Evolutionary conservation across 2,888 invertebrate genomes (phyloP).

Genomic region (Acrobasis suavella): DNA sequence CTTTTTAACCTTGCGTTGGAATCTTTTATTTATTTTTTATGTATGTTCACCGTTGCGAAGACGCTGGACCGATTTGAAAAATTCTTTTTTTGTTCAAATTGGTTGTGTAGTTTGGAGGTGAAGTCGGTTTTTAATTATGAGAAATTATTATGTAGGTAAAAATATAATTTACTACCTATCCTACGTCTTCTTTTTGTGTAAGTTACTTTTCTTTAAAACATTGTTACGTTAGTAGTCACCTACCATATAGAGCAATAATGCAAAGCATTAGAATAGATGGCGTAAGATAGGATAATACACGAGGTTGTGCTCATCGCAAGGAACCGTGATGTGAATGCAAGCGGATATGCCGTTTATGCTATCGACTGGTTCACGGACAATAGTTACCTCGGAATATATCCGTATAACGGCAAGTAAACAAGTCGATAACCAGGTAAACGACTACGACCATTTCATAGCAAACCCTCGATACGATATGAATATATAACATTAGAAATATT

Average conservation of each 20-base stretch:
- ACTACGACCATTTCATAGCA: not conserved
- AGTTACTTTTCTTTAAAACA: not conserved
- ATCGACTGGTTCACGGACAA: slow-evolving; percentile 10
- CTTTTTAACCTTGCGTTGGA: too few relatives aligned
- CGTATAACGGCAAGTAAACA: slow-evolving; percentile 1
- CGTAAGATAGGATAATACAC: slow-evolving; percentile 4
- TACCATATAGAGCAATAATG: too few relatives aligned
- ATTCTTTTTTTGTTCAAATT: too few relatives aligned
- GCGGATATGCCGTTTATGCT: slow-evolving; percentile 6
- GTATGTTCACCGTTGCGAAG: too few relatives aligned
- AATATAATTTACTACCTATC: too few relatives aligned
- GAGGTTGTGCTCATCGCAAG: not conserved
- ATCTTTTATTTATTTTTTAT: too few relatives aligned
- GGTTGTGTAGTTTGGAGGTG: too few relatives aligned
- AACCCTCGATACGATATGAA: not conserved
- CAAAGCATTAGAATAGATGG: not conserved
- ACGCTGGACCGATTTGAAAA: too few relatives aligned
- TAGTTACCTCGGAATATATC: slow-evolving; percentile 4
- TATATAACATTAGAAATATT: too few relatives aligned
- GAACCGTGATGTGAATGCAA: not conserved
- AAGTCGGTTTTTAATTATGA: too few relatives aligned
- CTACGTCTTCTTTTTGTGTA: not conserved
- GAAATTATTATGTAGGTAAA: too few relatives aligned
- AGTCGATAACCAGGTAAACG: not conserved
- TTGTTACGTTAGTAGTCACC: not conserved